Evolutionary conservation across 2,888 invertebrate genomes (phyloP).

Genomic region (Malacosoma neustria): DNA sequence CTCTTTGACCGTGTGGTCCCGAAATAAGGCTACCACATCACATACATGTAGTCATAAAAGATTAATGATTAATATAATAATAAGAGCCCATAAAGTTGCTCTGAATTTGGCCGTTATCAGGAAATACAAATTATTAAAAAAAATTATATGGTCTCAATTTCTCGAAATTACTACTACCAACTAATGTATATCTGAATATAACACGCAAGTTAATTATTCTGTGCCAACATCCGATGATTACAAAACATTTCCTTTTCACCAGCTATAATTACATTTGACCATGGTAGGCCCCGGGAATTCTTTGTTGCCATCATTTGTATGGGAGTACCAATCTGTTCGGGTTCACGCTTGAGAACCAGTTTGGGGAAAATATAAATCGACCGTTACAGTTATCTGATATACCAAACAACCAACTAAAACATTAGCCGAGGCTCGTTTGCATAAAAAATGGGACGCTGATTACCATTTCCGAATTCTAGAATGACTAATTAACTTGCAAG

Average conservation of each 20-base stretch:
- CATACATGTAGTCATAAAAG: too few relatives aligned
- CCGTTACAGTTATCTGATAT: constrained; percentile 38
- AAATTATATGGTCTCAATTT: too few relatives aligned
- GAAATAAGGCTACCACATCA: too few relatives aligned
- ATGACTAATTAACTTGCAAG: background rate
- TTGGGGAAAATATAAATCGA: constrained; percentile 38
- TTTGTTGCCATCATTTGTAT: constrained; percentile 24
- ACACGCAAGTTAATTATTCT: constrained; percentile 41
- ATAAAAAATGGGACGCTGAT: constrained; percentile 16
- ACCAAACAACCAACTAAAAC: constrained; percentile 29
- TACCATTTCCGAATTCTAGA: constrained; percentile 6
- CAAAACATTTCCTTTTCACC: constrained; percentile 25
- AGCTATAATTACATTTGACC: constrained; percentile 15
- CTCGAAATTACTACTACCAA: too few relatives aligned
- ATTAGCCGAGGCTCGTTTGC: constrained; percentile 17
- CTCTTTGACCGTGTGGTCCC: too few relatives aligned
- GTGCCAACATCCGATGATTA: constrained; percentile 39
- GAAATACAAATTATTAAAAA: too few relatives aligned
- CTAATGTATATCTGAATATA: too few relatives aligned
- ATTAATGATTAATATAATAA: too few relatives aligned
- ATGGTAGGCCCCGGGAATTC: constrained; percentile 18
- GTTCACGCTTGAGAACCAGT: constrained; percentile 21
- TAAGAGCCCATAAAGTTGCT: too few relatives aligned
- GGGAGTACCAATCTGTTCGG: constrained; percentile 3
- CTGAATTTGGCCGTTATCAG: too few relatives aligned